A percentile compares a stretch with the other conserved stretches of the same genome.
Conservation (phyloP, 2,888 invertebrate species). For the Apamea sordens region DNA sequence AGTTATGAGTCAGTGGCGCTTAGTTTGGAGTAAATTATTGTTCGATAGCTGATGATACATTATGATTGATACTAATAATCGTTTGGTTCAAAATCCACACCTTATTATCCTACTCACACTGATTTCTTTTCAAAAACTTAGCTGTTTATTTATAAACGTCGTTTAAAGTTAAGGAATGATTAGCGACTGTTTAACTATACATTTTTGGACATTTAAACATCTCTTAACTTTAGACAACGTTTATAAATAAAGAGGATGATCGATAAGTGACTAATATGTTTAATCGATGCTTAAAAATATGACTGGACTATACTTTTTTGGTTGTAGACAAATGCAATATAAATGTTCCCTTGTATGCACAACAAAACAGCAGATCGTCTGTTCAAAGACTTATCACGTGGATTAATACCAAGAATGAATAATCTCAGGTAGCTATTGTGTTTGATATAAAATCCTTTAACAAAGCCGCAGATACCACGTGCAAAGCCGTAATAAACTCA, state of each 20-base stretch:
- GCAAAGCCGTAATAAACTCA: conserved; percentile 6
- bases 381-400: not conserved
- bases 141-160: not conserved
- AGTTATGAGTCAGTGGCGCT: conserved; percentile 23
- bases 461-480: conserved; percentile 35
- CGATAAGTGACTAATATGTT: not conserved
- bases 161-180: not conserved
- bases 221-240: not conserved
- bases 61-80: not conserved
- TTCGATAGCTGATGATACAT: not conserved
- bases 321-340: not conserved
- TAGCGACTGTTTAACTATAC: not conserved
- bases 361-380: not conserved
- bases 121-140: not conserved
- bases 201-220: not conserved
- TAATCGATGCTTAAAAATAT: not conserved
- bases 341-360: conserved; percentile 8
- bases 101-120: not conserved
- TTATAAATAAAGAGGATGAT: not conserved
- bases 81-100: not conserved
- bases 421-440: conserved; percentile 21
- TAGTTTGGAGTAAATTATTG: not conserved
- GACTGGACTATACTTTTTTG: not conserved
- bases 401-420: conserved; percentile 19
- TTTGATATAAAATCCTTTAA: conserved; percentile 39